Evolutionary conservation across 2,113 vertebrate genomes (phyloP).

Genomic region (Mixornis gularis): DNA sequence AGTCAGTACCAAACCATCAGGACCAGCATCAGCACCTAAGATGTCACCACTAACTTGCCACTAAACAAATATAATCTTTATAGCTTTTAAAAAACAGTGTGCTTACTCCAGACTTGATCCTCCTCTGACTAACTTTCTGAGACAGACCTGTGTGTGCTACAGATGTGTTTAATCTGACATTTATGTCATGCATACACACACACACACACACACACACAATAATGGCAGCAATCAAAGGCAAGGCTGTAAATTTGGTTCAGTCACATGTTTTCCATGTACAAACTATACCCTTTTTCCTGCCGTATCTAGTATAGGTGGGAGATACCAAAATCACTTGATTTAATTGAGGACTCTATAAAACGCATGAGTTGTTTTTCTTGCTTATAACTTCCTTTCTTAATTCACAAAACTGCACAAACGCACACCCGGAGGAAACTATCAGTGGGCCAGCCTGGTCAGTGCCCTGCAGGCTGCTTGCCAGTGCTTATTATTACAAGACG

Average conservation of each 20-base stretch:
- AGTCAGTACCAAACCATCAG: neutral
- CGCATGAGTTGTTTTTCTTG: neutral
- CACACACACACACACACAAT: fast-evolving
- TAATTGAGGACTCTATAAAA: neutral
- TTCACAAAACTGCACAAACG: neutral
- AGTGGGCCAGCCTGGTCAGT: neutral
- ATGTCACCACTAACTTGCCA: neutral
- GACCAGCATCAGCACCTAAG: neutral
- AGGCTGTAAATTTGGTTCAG: neutral
- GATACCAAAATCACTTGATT: neutral
- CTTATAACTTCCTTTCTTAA: neutral
- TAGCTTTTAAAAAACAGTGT: neutral
- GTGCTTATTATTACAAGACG: neutral
- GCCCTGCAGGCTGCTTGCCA: neutral
- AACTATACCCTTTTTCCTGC: neutral
- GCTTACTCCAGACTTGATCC: neutral
- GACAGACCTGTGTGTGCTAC: fast-evolving
- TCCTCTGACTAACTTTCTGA: neutral
- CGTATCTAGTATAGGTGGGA: fast-evolving
- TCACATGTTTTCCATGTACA: neutral
- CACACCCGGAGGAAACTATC: neutral
- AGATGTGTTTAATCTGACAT: neutral
- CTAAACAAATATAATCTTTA: neutral
- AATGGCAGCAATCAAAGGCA: neutral
- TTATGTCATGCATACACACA: no score